A percentile compares a stretch with the other conserved stretches of the same genome.
Conservation (phyloP, 2,797 vertebrate genomes). For the Numenius phaeopus region DNA sequence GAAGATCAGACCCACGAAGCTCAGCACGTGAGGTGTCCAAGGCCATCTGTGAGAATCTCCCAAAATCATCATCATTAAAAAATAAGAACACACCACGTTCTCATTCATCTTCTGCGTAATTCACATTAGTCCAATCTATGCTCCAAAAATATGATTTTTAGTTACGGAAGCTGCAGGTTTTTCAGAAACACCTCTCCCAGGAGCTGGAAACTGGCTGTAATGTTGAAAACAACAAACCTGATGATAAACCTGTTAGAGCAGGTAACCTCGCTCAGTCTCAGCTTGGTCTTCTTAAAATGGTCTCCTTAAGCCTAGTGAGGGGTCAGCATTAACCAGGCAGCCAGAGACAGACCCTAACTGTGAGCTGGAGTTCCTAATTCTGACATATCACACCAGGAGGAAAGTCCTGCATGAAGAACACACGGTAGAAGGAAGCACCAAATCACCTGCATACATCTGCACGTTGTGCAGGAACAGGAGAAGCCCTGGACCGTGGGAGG, state of each 20-base stretch:
- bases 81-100: background rate
- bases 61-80: background rate
- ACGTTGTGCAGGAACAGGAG: background rate
- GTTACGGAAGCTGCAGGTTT: background rate
- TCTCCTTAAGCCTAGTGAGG: background rate
- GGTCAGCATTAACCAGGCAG: background rate
- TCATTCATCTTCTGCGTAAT: background rate
- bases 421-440: background rate
- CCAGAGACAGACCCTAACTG: background rate
- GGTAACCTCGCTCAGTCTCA: background rate
- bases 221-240: background rate
- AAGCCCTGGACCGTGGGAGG: accelerated
- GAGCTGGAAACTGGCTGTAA: background rate
- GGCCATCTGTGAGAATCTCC: background rate
- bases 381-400: background rate
- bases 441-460: background rate
- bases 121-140: background rate
- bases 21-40: background rate
- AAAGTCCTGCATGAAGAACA: background rate
- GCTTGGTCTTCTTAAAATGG: background rate
- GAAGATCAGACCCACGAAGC: background rate
- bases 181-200: background rate
- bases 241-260: background rate
- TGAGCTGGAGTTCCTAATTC: background rate
- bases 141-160: background rate